Base-by-base conservation (phyloP, 1,140 invertebrate species). In the Drosophila varians region DNA sequence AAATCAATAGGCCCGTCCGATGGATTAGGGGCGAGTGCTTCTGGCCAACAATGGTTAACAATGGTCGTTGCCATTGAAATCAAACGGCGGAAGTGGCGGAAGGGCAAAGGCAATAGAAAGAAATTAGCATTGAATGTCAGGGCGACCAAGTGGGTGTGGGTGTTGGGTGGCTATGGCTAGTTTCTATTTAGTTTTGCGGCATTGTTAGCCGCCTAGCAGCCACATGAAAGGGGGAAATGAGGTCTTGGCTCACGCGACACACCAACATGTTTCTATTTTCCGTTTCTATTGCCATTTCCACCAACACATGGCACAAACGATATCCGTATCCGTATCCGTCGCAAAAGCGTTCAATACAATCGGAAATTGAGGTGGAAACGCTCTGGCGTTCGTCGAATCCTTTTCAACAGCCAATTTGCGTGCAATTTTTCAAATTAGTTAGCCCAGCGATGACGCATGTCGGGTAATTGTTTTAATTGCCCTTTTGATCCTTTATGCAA, bases 31-130 rank as follows among this genome's bases (percentile, higher is more conserved):
- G 21, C 9, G 54, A n/a, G 25, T 47, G 16, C 51, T 25, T 40
- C 56, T 34, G 51, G 34, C 66, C 62, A 60, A 73, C 65, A 78
- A 48, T 43, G 56, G 53, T 38, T 45, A 56, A 40, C 31, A 25
- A 25, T 56, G 48, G 61, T 46, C 52, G 56, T 55, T 70, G 80
- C 77, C 82, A 84, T 84, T 86, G 80, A 80, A 84, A 84, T 86
- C 80, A 84, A 86, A 86, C 76, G 73, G 73, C 80, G 80, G 80
- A 86, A 86, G 76, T 86, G 66, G 51, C 70, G n/a, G n/a, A 53
- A 54, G 56, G 77, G 49, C 49, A 49, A 47, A 31, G 71, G 58
- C 49, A 48, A 62, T 49, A 62, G 46, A 65, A 53, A 34, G 21
- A 61, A 78, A 77, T 77, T 77, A 78, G 69, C 75, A 74, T 78